Base-by-base conservation (phyloP, 1,140 invertebrate genomes). In the Bombus pyrosoma region DNA sequence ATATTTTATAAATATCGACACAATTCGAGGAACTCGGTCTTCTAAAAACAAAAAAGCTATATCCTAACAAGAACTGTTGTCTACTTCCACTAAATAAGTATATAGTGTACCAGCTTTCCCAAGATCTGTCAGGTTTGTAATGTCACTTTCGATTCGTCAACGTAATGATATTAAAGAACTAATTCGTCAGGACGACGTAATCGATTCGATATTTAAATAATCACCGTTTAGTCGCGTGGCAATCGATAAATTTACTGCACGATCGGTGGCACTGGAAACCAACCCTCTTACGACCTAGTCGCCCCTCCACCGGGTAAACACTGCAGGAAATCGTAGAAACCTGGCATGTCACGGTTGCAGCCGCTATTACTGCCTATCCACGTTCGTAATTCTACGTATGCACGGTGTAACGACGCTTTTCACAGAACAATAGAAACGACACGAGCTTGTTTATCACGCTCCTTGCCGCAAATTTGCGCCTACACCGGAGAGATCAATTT, bases 371-470 rank as follows among this genome's bases (percentile, higher is more conserved):
- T 47, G 80, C 53, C 68, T 90, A 90, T 90, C 89, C 90, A 76
- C 72, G 62, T 78, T 86, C 69, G 86, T 88, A 88, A 90, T 90
- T 89, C 75, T 77, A 81, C 82, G 69, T 84, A 81, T 59, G 53
- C 69, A 59, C 68, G 78, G 62, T 75, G 71, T 75, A 71, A 71
- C 76, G 73, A 68, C 83, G 89, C 74, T 86, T 90, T 90, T 90
- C 89, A 84, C 84, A 77, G 87, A 91, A 91, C 90, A 88, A 91
- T 86, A 86, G 89, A 88, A 87, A 90, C 78, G 57, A 37, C 81
- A 81, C 72, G 80, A 32, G 39, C 86, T 83, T 91, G 90, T 91
- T 90, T 90, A 91, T 91, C 90, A 84, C 87, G 87, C 89, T 76
- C 53, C 72, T 59, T 73, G 69, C 71, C 37, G 87, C 86, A 84